Evolutionary conservation across 2,888 invertebrate species (phyloP), one percentile per base, ranked within the genome.

Genomic region (Homarus gammarus): DNA sequence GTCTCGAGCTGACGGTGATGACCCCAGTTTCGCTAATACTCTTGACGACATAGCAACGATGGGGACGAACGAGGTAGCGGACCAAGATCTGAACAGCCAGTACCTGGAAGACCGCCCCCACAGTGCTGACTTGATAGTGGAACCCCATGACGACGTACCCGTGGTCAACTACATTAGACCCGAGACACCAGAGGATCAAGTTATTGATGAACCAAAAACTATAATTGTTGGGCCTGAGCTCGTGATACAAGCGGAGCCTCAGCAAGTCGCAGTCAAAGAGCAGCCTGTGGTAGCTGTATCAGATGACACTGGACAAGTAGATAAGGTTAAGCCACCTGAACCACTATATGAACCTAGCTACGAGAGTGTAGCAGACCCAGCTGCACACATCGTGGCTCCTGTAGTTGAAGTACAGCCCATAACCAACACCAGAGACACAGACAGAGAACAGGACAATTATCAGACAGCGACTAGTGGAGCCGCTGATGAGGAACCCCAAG

Each of bases 51-150:
- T 91, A 51, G 78, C 88, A 33, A 91, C 91, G 10, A 90, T 91
- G 84, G 88, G 86, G 6, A 91, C 91, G n/a, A 90, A 91, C 72
- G 91, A 91, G 56, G 90, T 91, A 3, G 91, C 90, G 18, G 91
- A 91, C 70, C 87, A 90, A 18, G 91, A 91, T 38, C 88, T 88
- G 36, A 84, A 81, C 22, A 89, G 90, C 68, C 90, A 90, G 5
- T 83, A 78, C 51, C 36, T 87, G 18, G 87, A 90, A 33, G 87
- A 90, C 38, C 88, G 49, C 15, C 81, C 73, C 36, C 87, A 51
- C 2, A 70, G n/a, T 18, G 33, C 61, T 33, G 73, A 79, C 8
- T 22, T 68, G 33, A 18, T 27, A 1, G 79, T 44, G n/a, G 84
- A 83, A 22, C 72, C 64, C n/a, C 81, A 70, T 8, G 77, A 81